Conservation (phyloP, 2,797 vertebrate genomes). For the Muscicapa comitata region DNA sequence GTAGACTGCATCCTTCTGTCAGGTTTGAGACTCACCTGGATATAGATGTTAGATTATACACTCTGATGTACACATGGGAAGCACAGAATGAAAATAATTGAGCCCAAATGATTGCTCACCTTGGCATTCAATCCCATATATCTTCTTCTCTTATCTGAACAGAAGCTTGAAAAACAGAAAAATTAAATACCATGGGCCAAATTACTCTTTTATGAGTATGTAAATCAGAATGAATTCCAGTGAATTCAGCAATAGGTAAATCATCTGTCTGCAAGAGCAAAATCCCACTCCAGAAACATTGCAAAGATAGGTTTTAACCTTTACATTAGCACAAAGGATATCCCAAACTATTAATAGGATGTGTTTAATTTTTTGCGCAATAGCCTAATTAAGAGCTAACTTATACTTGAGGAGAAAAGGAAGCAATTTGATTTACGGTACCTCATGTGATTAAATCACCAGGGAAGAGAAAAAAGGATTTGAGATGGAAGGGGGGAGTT, state of each 20-base stretch:
- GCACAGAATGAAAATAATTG: neutral
- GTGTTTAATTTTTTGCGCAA: slow-evolving; percentile 32
- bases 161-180: slow-evolving; percentile 20
- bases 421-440: slow-evolving; percentile 37
- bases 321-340: slow-evolving; percentile 52
- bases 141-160: neutral
- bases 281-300: neutral
- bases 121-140: neutral
- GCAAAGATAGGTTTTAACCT: slow-evolving; percentile 40
- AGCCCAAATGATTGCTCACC: neutral
- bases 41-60: neutral
- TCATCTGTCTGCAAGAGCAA: neutral
- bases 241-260: slow-evolving; percentile 23
- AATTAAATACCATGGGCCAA: neutral
- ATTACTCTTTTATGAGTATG: neutral
- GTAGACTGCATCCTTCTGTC: neutral
- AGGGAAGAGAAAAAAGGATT: slow-evolving; percentile 19
- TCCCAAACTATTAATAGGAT: slow-evolving; percentile 49
- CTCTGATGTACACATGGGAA: neutral
- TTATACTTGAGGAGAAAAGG: slow-evolving; percentile 38
- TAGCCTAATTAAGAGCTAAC: slow-evolving; percentile 52
- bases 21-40: neutral
- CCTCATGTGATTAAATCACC: slow-evolving; percentile 62
- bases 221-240: slow-evolving; percentile 21
- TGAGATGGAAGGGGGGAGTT: neutral